These are phyloP conservation scores for Lochmaea capreae DNA, from an alignment of 2,888 invertebrate genomes.

Conservation along the genomic window DNA sequence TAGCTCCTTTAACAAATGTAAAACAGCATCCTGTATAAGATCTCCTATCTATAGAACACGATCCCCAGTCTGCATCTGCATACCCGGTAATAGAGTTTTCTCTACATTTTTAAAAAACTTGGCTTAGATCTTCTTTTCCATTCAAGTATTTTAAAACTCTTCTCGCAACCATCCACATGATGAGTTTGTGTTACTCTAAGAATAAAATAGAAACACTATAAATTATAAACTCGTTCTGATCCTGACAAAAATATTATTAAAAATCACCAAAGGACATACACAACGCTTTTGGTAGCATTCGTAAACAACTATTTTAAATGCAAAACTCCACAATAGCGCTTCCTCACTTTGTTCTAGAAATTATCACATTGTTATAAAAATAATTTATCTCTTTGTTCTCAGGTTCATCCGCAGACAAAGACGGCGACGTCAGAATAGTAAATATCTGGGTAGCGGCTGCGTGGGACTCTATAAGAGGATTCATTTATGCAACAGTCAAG, in stretches of 20 bases:
- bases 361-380: not conserved
- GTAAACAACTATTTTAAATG: not conserved
- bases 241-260: not conserved
- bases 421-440: slow-evolving; percentile 56
- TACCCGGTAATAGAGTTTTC: too few species aligned
- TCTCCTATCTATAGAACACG: too few species aligned
- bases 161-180: too few species aligned
- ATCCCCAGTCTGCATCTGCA: too few species aligned
- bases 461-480: slow-evolving; percentile 81
- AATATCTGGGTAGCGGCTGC: slow-evolving; percentile 68
- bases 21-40: too few species aligned
- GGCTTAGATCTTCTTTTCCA: too few species aligned
- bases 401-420: slow-evolving; percentile 58
- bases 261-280: not conserved
- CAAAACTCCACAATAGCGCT: not conserved
- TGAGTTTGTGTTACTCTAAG: too few species aligned
- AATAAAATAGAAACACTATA: not conserved
- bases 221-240: not conserved
- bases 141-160: too few species aligned
- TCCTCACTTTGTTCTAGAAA: not conserved
- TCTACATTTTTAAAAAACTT: too few species aligned
- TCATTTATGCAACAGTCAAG: slow-evolving; percentile 85
- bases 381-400: slow-evolving; percentile 22
- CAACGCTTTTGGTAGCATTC: not conserved
- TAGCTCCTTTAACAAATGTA: too few species aligned